Conservation (phyloP, 2,888 invertebrate genomes). For the Drosophila cognata region DNA sequence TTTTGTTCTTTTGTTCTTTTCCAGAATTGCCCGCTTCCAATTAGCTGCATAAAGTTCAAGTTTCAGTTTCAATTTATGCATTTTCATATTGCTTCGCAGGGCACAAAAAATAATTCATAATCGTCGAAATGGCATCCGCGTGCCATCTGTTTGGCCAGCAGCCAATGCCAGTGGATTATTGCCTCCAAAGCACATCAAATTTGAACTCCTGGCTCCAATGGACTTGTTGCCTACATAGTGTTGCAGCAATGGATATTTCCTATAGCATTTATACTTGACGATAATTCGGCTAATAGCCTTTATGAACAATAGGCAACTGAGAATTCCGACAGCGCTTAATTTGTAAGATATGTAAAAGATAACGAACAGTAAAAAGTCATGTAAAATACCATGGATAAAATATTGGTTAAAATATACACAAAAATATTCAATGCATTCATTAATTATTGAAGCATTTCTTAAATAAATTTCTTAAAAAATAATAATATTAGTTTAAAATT, state of each 20-base stretch:
- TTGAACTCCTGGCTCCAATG: conserved; percentile 22
- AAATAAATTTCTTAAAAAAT: not conserved
- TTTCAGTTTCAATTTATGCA: conserved; percentile 74
- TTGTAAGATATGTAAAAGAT: not conserved
- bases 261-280: not conserved
- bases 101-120: conserved; percentile 66
- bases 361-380: not conserved
- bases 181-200: conserved; percentile 34
- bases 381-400: rapidly evolving
- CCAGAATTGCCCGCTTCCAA: conserved; percentile 57
- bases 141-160: conserved; percentile 65
- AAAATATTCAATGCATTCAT: not conserved
- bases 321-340: not conserved
- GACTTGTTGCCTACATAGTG: conserved; percentile 33
- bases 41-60: conserved; percentile 74
- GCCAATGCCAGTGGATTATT: conserved; percentile 75
- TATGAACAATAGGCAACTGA: not conserved
- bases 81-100: conserved; percentile 51
- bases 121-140: conserved; percentile 69
- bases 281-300: not conserved
- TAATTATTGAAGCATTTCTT: not conserved
- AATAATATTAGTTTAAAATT: not conserved
- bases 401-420: not conserved
- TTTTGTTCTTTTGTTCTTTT: conserved; percentile 2
- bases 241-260: not conserved